Percentiles rank a stretch among this genome's conserved stretches.
phyloP scores from a whole-genome alignment of 1,140 invertebrate genomes.

The Caenorhabditis briggsae region DNA sequence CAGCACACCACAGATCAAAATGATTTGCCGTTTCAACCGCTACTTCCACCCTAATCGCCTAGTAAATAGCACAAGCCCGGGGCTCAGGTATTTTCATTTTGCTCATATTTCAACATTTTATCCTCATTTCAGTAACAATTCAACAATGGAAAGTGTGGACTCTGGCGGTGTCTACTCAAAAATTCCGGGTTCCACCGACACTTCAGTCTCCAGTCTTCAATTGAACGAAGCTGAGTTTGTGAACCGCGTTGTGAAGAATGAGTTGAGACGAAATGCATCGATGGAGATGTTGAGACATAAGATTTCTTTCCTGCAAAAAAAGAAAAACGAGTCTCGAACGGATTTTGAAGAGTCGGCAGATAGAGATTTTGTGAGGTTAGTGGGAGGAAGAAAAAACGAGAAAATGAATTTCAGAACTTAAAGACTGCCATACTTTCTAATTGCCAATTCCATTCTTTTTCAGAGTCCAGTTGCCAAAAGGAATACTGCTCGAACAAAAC shows the following conservation, averaged over 20 bases:
- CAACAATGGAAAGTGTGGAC: constrained; percentile 57
- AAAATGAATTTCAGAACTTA: neutral
- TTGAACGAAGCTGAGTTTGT: neutral
- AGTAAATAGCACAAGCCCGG: constrained; percentile 12
- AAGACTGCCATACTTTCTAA: neutral
- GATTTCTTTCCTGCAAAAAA: constrained; percentile 40
- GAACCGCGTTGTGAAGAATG: constrained; percentile 50
- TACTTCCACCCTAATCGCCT: constrained; percentile 39
- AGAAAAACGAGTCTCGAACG: constrained; percentile 48
- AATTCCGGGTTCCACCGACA: constrained; percentile 17
- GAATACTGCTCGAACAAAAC: constrained; percentile 57
- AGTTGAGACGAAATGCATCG: constrained; percentile 29
- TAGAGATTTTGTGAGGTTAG: constrained; percentile 55
- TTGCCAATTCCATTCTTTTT: too few species aligned
- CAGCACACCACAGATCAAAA: constrained; percentile 47
- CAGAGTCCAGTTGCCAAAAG: constrained; percentile 29
- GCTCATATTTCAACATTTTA: neutral
- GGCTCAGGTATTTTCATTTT: constrained; percentile 39
- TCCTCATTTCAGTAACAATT: constrained; percentile 52
- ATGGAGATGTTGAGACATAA: constrained; percentile 36
- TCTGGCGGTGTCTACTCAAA: constrained; percentile 28
- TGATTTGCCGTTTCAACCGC: constrained; percentile 44
- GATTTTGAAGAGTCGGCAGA: constrained; percentile 49
- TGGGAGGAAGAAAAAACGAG: neutral
- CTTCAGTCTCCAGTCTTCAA: constrained; percentile 36